A percentile compares a stretch with the other conserved stretches of the same genome.
Conservation (phyloP, 2,888 invertebrate species). For the Rhyacophila evoluta region DNA sequence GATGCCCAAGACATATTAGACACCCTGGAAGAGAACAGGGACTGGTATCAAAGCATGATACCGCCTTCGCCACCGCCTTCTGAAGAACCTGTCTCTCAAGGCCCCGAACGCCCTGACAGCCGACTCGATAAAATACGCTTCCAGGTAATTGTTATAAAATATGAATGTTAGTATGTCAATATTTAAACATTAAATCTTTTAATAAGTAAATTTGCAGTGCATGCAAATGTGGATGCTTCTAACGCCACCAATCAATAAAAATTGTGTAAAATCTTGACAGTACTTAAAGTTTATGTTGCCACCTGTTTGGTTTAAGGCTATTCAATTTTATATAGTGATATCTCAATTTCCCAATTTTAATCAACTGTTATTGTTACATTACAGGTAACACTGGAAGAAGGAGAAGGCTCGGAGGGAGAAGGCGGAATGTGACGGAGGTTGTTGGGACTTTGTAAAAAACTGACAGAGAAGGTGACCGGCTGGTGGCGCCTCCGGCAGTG, state of each 20-base stretch:
- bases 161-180: too few relatives aligned
- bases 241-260: too few relatives aligned
- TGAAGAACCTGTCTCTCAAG: slow-evolving; percentile 66
- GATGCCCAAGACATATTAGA: slow-evolving; percentile 99
- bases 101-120: slow-evolving; percentile 66
- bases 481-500: slow-evolving; percentile 88
- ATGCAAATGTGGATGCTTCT: too few relatives aligned
- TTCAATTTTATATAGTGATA: background rate
- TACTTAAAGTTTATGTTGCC: too few relatives aligned
- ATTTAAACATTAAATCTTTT: too few relatives aligned
- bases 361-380: background rate
- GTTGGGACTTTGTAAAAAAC: slow-evolving; percentile 89
- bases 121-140: slow-evolving; percentile 81
- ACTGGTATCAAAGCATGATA: slow-evolving; percentile 96
- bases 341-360: too few relatives aligned
- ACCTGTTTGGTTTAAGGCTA: too few relatives aligned
- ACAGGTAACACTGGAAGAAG: slow-evolving; percentile 89
- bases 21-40: slow-evolving; percentile 97
- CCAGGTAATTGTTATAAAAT: slow-evolving; percentile 73
- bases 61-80: slow-evolving; percentile 89
- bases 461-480: slow-evolving; percentile 89
- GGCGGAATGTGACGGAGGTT: slow-evolving; percentile 94
- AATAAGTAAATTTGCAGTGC: too few relatives aligned
- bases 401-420: slow-evolving; percentile 76
- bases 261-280: too few relatives aligned